Conservation (phyloP, 2,797 vertebrate species). For the Bufotes viridis region DNA sequence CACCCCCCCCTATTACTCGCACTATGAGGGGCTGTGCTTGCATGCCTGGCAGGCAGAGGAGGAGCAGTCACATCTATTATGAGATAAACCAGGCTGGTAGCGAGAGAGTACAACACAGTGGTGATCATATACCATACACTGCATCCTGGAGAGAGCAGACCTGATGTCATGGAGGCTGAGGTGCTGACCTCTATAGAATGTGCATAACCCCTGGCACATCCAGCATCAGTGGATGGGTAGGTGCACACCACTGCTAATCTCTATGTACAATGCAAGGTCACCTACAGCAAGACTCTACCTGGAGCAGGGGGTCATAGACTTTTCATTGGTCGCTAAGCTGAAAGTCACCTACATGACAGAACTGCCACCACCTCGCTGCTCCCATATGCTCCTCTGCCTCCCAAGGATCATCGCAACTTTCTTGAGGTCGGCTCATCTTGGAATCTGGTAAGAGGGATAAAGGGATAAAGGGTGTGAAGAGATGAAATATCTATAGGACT, state of each 20-base stretch:
- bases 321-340: not conserved
- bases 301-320: not conserved
- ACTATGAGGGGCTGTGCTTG: constrained; percentile 10
- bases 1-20: not conserved
- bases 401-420: not conserved
- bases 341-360: not conserved
- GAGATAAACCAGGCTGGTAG: not conserved
- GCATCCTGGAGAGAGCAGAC: not conserved
- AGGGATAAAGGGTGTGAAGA: not conserved
- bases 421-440: not conserved
- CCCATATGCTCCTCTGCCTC: not conserved
- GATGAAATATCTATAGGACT: not conserved
- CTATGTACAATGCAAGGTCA: not conserved
- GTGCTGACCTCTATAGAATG: not conserved
- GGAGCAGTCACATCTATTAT: not conserved
- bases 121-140: not conserved
- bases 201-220: not conserved
- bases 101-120: not conserved
- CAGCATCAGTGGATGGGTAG: not conserved
- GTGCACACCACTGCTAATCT: not conserved
- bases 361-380: not conserved
- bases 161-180: not conserved
- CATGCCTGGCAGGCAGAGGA: constrained; percentile 18
- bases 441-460: not conserved
- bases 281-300: not conserved